phyloP scores from a whole-genome alignment of 2,113 vertebrate species.

The Ranitomeya variabilis region DNA sequence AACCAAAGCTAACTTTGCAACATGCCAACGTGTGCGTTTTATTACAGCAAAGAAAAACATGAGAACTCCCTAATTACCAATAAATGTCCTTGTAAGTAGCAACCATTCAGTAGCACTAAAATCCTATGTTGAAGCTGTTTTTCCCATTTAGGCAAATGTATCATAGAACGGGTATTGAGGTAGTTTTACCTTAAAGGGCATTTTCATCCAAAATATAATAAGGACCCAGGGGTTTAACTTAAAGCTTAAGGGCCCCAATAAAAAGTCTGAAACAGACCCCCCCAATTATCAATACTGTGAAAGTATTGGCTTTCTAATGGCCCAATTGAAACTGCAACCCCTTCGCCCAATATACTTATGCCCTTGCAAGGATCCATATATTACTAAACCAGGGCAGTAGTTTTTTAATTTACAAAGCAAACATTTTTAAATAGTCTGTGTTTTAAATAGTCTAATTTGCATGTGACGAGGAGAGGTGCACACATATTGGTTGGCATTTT shows the following conservation, averaged over 20 bases:
- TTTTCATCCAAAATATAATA: neutral
- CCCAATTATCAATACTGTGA: too few relatives aligned
- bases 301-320: too few relatives aligned
- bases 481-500: neutral
- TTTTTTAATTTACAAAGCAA: neutral
- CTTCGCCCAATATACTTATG: too few relatives aligned
- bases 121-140: slow-evolving; percentile 37
- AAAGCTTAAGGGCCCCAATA: too few relatives aligned
- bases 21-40: slow-evolving; percentile 44
- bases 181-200: neutral
- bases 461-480: neutral
- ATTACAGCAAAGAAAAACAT: slow-evolving; percentile 48
- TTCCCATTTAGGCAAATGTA: slow-evolving; percentile 1
- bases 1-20: slow-evolving; percentile 37
- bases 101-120: slow-evolving; percentile 50
- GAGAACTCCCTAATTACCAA: slow-evolving; percentile 42
- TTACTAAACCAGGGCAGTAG: neutral
- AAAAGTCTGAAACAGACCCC: too few relatives aligned
- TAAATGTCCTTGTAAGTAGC: slow-evolving; percentile 52
- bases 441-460: neutral
- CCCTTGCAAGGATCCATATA: neutral
- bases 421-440: too few relatives aligned
- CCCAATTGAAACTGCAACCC: too few relatives aligned
- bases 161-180: neutral
- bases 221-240: neutral